Conservation (phyloP, 2,888 invertebrate genomes). For the Hypomecis punctinalis region DNA sequence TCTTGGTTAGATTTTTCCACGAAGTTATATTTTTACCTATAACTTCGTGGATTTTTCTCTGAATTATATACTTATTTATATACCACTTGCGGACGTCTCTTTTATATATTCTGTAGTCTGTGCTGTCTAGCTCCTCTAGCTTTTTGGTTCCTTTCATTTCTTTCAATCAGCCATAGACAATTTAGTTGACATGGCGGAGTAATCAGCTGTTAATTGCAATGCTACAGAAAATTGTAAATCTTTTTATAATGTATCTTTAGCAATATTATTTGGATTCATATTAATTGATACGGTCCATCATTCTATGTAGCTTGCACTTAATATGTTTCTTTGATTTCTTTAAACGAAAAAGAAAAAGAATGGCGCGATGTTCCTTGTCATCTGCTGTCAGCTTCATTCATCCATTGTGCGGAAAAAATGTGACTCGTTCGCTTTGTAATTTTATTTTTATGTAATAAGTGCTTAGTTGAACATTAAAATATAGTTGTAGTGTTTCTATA, state of each 20-base stretch:
- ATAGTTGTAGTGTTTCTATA: slow-evolving; percentile 58
- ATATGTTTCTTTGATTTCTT: slow-evolving; percentile 38
- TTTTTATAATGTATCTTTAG: slow-evolving; percentile 20
- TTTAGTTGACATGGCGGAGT: slow-evolving; percentile 77
- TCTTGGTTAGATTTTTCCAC: too few relatives aligned
- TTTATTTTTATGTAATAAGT: slow-evolving; percentile 70
- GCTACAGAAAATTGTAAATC: slow-evolving; percentile 53
- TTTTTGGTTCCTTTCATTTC: not conserved
- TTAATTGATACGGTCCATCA: slow-evolving; percentile 39
- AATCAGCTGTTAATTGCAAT: slow-evolving; percentile 83
- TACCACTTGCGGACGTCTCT: too few relatives aligned
- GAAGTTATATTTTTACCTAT: too few relatives aligned
- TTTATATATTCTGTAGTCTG: not conserved
- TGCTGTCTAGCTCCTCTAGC: not conserved
- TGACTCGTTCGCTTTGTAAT: slow-evolving; percentile 78
- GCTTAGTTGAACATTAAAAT: slow-evolving; percentile 65
- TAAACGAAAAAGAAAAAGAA: slow-evolving; percentile 59
- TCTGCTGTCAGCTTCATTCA: slow-evolving; percentile 81
- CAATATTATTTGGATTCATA: slow-evolving; percentile 11
- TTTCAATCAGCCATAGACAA: slow-evolving; percentile 48
- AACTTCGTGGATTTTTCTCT: too few relatives aligned
- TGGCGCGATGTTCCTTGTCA: slow-evolving; percentile 82
- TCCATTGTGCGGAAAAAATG: slow-evolving; percentile 84
- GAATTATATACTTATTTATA: too few relatives aligned
- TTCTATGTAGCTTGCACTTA: slow-evolving; percentile 43